These are phyloP conservation scores for Asarcornis scutulata DNA, from an alignment of 2,113 vertebrate species.

Conservation along the genomic window DNA sequence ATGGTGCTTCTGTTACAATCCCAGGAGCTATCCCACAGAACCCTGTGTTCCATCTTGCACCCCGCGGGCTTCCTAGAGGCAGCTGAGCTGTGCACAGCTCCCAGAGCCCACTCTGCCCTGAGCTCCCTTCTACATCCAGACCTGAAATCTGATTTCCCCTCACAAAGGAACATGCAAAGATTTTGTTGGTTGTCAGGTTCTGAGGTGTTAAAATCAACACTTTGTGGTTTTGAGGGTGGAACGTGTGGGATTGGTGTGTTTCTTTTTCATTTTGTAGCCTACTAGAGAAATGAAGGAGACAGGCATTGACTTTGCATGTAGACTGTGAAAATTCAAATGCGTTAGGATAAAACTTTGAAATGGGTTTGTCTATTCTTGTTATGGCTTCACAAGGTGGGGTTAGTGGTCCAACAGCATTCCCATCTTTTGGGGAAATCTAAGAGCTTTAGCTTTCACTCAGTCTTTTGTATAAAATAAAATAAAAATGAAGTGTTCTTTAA, in stretches of 20 bases:
- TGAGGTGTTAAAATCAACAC: not conserved
- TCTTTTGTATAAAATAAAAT: not conserved
- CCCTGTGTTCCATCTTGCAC: fast-evolving
- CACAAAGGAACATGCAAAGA: not conserved
- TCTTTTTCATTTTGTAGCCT: not conserved
- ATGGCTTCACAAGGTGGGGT: not conserved
- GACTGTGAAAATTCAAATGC: not conserved
- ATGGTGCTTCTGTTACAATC: not conserved
- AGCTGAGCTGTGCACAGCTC: not conserved
- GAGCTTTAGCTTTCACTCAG: not conserved
- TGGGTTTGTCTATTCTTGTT: not conserved
- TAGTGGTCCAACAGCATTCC: not conserved
- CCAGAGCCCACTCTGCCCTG: fast-evolving
- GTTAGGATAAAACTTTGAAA: not conserved
- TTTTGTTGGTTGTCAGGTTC: not conserved
- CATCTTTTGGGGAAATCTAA: not conserved
- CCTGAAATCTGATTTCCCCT: not conserved
- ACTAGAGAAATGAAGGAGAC: not conserved
- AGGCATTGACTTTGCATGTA: not conserved
- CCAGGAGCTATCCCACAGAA: not conserved
- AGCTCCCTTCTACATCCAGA: not conserved
- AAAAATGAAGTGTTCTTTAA: not conserved
- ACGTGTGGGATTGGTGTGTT: not conserved
- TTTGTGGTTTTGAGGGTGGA: not conserved
- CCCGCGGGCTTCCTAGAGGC: fast-evolving